phyloP scores from a whole-genome alignment of 2,113 vertebrate species.

The Pituophis catenifer region DNA sequence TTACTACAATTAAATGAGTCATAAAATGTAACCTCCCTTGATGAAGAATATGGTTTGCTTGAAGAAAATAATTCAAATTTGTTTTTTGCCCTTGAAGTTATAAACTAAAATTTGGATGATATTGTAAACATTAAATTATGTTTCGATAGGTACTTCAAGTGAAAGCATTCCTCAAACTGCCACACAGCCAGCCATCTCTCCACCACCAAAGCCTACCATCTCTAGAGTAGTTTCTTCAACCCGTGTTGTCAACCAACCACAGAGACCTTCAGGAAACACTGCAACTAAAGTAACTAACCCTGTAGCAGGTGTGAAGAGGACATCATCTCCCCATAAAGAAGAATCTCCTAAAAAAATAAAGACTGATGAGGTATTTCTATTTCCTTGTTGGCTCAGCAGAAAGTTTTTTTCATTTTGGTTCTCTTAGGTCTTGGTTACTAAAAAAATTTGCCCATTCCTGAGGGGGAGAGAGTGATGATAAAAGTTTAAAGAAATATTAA shows the following conservation, averaged over 20 bases:
- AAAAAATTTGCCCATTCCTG: not conserved
- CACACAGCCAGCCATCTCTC: conserved; percentile 71
- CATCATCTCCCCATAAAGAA: conserved; percentile 73
- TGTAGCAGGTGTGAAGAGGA: conserved; percentile 72
- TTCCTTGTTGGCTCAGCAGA: not conserved
- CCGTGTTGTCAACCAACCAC: conserved; percentile 72
- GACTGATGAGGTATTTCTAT: conserved; percentile 74
- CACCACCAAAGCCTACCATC: conserved; percentile 74
- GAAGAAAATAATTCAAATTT: not conserved
- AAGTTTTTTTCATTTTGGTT: not conserved
- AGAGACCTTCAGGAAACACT: conserved; percentile 72
- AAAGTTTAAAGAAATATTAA: not conserved
- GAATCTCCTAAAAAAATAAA: conserved; percentile 76
- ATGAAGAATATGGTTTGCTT: not conserved
- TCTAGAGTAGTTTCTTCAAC: conserved; percentile 73
- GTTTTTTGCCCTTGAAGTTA: not conserved
- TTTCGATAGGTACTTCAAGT: conserved; percentile 71
- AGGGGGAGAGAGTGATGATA: not conserved
- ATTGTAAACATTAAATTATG: conserved; percentile 18
- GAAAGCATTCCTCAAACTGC: conserved; percentile 80
- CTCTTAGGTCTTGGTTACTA: not conserved
- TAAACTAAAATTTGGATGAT: conserved; percentile 7
- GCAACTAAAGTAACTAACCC: conserved; percentile 74
- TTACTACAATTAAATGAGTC: not conserved
- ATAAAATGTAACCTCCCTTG: not conserved